A percentile compares a stretch with the other conserved stretches of the same genome.
phyloP scores from a whole-genome alignment of 2,888 invertebrate species.

The Serripes groenlandicus region DNA sequence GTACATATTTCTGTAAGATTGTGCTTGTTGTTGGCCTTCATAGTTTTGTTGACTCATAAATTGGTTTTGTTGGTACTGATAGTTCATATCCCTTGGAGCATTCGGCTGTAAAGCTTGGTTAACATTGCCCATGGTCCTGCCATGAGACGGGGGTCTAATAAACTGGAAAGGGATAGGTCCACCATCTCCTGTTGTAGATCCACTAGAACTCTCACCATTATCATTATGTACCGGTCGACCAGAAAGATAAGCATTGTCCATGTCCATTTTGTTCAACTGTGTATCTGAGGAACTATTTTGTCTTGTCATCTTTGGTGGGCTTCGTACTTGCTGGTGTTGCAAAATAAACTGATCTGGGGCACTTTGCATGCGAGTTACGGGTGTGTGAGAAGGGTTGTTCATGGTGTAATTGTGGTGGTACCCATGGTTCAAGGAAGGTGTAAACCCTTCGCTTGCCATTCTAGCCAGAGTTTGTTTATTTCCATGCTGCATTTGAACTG shows the following conservation, averaged over 20 bases:
- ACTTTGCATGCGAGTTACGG: constrained; percentile 69
- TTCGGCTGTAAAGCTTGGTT: constrained; percentile 8
- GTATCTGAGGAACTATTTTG: constrained; percentile 89
- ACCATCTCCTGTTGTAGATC: constrained; percentile 34
- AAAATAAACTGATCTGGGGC: constrained; percentile 78
- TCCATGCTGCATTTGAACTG: not conserved
- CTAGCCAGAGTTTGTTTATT: constrained; percentile 3
- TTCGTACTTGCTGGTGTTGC: constrained; percentile 24
- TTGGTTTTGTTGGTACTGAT: constrained; percentile 15
- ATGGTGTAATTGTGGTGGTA: not conserved
- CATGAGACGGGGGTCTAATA: constrained; percentile 24
- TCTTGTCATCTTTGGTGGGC: constrained; percentile 87
- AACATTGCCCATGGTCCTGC: constrained; percentile 11
- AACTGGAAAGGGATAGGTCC: constrained; percentile 59
- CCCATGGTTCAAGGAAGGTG: not conserved
- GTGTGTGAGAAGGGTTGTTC: constrained; percentile 9
- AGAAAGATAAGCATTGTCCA: not conserved
- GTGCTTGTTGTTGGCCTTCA: not conserved
- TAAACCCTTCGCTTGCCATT: constrained; percentile 10
- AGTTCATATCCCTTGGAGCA: not conserved
- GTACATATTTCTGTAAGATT: not conserved
- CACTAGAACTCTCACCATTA: not conserved
- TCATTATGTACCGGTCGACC: not conserved
- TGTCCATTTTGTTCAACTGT: constrained; percentile 87
- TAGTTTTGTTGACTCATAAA: not conserved